Evolutionary conservation across 1,140 invertebrate genomes (phyloP).

Genomic region (Cherax destructor): DNA sequence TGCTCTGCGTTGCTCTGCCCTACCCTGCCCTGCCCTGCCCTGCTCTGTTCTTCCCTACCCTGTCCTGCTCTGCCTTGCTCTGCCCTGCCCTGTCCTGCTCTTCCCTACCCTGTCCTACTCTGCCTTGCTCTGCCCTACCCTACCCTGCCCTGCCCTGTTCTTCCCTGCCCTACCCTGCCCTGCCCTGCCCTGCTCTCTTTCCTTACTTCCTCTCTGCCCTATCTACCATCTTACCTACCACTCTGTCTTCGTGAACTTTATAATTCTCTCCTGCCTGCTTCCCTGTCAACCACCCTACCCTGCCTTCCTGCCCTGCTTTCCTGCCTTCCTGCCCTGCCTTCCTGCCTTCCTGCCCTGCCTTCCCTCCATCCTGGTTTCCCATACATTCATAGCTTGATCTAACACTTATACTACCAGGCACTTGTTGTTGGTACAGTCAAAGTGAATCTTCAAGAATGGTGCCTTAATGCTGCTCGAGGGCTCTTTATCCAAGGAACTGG

Average conservation of each 20-base stretch:
- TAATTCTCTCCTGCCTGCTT: background rate
- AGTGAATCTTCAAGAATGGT: too few species aligned
- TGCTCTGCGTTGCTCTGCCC: background rate
- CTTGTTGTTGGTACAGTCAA: too few species aligned
- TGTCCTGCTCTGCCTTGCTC: background rate
- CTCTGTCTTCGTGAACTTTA: background rate
- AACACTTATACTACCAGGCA: too few species aligned
- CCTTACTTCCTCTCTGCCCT: background rate
- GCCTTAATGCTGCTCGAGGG: too few species aligned
- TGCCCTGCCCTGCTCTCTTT: too few species aligned
- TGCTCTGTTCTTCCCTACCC: background rate
- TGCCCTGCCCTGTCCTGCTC: background rate
- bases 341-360: background rate
- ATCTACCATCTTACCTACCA: too few species aligned
- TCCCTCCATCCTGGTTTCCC: background rate
- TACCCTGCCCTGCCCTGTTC: too few species aligned
- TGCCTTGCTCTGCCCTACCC: too few species aligned
- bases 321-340: background rate
- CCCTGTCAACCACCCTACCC: background rate
- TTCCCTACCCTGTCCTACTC: background rate
- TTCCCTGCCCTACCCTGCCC: background rate
- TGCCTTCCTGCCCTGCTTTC: too few species aligned
- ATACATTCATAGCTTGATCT: background rate
- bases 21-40: background rate
- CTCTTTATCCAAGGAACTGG: too few species aligned